A percentile compares a stretch with the other conserved stretches of the same genome.
These are phyloP conservation scores for Pomatostomus ruficeps DNA, from an alignment of 2,113 vertebrate genomes.

Conservation along the genomic window DNA sequence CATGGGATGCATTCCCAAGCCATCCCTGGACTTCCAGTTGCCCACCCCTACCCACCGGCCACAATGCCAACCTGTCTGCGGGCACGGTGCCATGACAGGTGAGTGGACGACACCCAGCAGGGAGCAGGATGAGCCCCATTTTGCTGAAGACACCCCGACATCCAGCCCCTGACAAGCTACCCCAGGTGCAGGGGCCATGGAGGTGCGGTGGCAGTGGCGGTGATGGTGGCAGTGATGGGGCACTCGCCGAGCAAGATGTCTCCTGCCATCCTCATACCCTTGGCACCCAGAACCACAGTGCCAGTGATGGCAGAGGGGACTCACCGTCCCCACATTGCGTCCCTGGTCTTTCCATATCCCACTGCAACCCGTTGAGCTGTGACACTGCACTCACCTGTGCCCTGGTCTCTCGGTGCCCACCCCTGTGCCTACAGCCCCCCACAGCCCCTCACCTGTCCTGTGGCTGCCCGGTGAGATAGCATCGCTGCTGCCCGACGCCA, in stretches of 20 bases:
- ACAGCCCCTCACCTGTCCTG: conserved; percentile 80
- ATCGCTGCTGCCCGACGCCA: conserved; percentile 80
- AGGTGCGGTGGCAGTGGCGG: not conserved
- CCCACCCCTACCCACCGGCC: rapidly evolving
- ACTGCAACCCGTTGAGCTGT: not conserved
- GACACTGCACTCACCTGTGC: not conserved
- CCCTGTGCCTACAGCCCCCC: not conserved
- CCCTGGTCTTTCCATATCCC: not conserved
- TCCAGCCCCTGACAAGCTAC: not conserved
- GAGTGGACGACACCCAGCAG: not conserved
- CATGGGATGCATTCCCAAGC: not conserved
- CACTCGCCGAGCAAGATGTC: not conserved
- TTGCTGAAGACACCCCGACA: not conserved
- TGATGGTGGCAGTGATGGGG: not conserved
- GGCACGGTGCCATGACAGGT: rapidly evolving
- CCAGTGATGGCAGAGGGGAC: not conserved
- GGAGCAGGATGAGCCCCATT: not conserved
- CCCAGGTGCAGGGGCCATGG: not conserved
- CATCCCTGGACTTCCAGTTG: not conserved
- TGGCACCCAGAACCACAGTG: not conserved
- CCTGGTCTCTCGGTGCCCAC: not conserved
- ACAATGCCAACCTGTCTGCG: rapidly evolving
- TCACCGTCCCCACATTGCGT: not conserved
- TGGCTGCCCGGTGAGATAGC: conserved; percentile 79
- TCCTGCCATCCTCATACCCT: not conserved